phyloP scores from a whole-genome alignment of 2,888 invertebrate genomes.

The Cryptocephalus moraei region DNA sequence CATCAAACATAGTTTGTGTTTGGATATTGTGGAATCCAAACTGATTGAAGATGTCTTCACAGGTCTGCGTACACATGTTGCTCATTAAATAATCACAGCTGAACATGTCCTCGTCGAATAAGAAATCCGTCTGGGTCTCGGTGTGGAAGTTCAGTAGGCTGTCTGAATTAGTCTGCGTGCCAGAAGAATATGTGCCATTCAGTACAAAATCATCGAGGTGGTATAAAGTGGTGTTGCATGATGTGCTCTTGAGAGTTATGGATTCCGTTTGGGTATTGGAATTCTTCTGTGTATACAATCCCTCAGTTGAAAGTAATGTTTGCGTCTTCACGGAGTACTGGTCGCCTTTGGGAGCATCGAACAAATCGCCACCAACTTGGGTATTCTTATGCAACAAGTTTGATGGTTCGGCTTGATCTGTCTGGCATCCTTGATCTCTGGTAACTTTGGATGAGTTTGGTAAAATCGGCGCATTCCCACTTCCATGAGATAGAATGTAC shows the following conservation, averaged over 20 bases:
- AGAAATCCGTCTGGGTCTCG: constrained; percentile 51
- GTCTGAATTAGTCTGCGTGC: constrained; percentile 29
- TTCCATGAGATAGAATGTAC: too few relatives aligned
- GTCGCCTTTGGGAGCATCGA: too few relatives aligned
- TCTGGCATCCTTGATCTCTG: constrained; percentile 1
- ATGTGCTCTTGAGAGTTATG: constrained; percentile 23
- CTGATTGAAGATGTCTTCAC: constrained; percentile 41
- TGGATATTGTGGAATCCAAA: constrained; percentile 51
- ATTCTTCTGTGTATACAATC: constrained; percentile 9
- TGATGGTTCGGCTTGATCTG: not conserved
- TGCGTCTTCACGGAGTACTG: not conserved
- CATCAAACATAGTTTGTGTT: constrained; percentile 51
- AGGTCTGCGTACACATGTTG: constrained; percentile 38
- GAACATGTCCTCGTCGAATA: constrained; percentile 31
- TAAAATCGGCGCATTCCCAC: too few relatives aligned
- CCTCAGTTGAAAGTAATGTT: not conserved
- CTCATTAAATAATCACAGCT: constrained; percentile 29
- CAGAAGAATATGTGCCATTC: constrained; percentile 17
- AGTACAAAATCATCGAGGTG: constrained; percentile 24
- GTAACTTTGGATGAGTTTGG: not conserved
- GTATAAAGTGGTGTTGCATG: constrained; percentile 32
- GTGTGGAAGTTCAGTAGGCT: constrained; percentile 39
- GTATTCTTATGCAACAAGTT: not conserved
- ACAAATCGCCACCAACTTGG: not conserved
- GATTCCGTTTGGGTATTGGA: constrained; percentile 19